These are phyloP conservation scores for Tetragonula carbonaria DNA, from an alignment of 2,888 invertebrate species.

Conservation along the genomic window DNA sequence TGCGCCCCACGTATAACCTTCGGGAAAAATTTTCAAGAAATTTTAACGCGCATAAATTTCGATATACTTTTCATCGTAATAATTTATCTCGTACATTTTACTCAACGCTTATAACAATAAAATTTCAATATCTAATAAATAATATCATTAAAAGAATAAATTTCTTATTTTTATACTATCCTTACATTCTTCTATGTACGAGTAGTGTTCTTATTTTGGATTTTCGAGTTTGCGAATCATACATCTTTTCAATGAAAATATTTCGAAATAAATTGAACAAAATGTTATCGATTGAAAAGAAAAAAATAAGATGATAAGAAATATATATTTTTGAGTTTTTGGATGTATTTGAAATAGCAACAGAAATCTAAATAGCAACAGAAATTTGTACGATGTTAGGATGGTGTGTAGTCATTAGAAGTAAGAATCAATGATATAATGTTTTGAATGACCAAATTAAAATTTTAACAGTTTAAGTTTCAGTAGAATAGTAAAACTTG, in stretches of 20 bases:
- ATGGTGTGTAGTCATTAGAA: background rate
- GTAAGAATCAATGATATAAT: background rate
- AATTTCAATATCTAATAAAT: background rate
- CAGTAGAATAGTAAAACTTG: background rate
- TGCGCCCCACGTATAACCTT: background rate
- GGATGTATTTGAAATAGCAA: background rate
- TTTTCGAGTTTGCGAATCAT: background rate
- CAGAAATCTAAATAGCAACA: background rate
- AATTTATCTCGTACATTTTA: slow-evolving; percentile 4
- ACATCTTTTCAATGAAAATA: background rate
- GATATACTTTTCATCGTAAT: background rate
- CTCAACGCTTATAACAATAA: background rate
- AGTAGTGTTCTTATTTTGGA: background rate
- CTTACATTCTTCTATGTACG: background rate
- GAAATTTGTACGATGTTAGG: background rate
- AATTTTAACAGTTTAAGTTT: background rate
- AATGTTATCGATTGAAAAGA: background rate
- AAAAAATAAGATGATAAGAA: background rate
- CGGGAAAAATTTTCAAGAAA: background rate
- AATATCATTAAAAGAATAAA: background rate
- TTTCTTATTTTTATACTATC: background rate
- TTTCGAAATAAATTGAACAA: background rate
- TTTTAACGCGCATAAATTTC: background rate
- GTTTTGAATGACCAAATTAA: background rate
- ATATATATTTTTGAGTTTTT: background rate